Base-by-base conservation (phyloP, 1,140 invertebrate genomes). In the Procambarus clarkii region DNA sequence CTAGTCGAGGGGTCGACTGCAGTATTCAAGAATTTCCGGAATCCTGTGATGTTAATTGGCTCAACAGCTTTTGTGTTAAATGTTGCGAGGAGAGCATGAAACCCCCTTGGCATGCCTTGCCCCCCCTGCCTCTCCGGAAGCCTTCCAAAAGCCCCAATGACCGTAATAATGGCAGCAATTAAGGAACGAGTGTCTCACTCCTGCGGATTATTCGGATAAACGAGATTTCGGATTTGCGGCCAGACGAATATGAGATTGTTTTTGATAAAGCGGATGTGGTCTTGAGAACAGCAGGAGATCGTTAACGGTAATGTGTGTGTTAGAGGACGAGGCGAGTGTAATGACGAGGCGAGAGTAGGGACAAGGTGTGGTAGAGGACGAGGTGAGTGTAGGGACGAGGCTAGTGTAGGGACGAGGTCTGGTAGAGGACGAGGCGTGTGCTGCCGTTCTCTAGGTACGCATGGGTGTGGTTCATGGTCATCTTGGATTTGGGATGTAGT, bases 151-250 rank as follows among this genome's bases (percentile, higher is more conserved):
- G 77, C 77, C 45, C 77, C 45, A 48, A 46, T 50, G 77, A 24
- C 45, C 48, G 77, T 79, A 79, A 50, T 79, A 79, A 79, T 48
- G 77, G 24, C 8, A 79, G 48, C 45, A 79, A 79, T 79, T 79
- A 79, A 48, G 77, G 21, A 79, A 79, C 77, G 34, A 79, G 44
- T n/a, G 48, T 11, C 77, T 5, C 45, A 34, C 44, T 48, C 13
- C 77, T 21, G 13, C 9, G 77, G 44, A 50, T 79, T 46, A 79
- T 46, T 79, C 48, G 77, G 18, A 79, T 79, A 50, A 50, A n/a
- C 3, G 77, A n/a, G 15, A 50, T 79, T 79, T 79, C 24, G 45
- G 15, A 50, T 46, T 48, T 3, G 45, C 9, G 76, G 18, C 18
- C 76, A 44, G 45, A 3, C 45, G 76, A 34, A 44, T 45, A 77